Evolutionary conservation across 2,113 vertebrate genomes (phyloP).

Genomic region (Lophochroa leadbeateri): DNA sequence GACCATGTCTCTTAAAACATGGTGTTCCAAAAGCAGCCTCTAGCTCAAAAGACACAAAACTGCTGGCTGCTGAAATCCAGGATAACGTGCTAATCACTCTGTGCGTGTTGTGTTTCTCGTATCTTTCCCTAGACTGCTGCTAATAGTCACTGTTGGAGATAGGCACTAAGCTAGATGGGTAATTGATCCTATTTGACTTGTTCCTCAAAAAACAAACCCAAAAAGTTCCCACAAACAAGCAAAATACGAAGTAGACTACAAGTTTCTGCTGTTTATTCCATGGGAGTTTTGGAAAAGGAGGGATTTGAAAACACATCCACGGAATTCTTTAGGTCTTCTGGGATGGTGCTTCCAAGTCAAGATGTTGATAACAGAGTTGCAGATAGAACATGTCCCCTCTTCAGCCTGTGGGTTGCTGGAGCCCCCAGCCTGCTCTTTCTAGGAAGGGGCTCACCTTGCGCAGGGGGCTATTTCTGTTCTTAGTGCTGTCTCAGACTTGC

Average conservation of each 20-base stretch:
- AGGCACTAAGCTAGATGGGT: background rate
- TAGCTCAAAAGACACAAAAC: background rate
- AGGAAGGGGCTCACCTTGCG: fast-evolving
- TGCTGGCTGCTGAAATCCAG: background rate
- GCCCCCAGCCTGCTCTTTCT: fast-evolving
- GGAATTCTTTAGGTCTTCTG: background rate
- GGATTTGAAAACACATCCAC: background rate
- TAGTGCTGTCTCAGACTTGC: background rate
- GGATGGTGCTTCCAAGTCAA: background rate
- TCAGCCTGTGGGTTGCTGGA: background rate
- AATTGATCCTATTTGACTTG: background rate
- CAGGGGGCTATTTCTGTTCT: background rate
- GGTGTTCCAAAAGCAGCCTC: background rate
- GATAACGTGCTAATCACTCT: background rate
- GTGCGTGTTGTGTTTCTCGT: background rate
- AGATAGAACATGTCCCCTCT: background rate
- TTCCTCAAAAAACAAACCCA: background rate
- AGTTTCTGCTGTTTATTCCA: background rate
- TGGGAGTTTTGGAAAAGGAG: background rate
- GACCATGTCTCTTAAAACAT: background rate
- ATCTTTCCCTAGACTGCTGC: background rate
- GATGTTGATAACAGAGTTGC: background rate
- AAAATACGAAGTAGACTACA: background rate
- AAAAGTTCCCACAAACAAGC: background rate
- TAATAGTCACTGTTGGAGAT: background rate